Conservation (phyloP, 2,888 invertebrate genomes). For the Buathra laborator region DNA sequence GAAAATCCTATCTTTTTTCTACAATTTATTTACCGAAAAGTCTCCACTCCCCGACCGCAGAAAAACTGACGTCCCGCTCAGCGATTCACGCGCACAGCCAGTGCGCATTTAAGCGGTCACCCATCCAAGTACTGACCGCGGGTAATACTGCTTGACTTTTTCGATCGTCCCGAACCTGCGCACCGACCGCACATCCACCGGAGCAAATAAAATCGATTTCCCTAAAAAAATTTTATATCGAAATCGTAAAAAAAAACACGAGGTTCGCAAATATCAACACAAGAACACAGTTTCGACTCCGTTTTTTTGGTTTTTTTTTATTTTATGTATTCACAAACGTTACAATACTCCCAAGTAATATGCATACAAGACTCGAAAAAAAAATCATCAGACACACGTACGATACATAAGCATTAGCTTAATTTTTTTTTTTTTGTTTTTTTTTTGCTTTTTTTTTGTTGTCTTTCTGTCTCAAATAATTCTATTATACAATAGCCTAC, state of each 20-base stretch:
- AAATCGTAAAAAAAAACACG: background rate
- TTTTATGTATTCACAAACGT: conserved; percentile 83
- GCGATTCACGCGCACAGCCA: too few species aligned
- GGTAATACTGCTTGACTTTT: too few species aligned
- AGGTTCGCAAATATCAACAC: background rate
- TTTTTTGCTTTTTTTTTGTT: conserved; percentile 8
- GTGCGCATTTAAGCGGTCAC: too few species aligned
- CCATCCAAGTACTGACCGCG: too few species aligned
- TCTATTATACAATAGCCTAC: conserved; percentile 65
- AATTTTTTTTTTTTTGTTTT: conserved; percentile 48
- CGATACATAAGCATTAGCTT: conserved; percentile 69
- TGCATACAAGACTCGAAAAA: conserved; percentile 78
- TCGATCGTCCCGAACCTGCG: too few species aligned
- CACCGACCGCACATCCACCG: too few species aligned
- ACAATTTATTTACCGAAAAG: too few species aligned
- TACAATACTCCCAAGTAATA: conserved; percentile 80
- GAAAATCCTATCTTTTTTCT: too few species aligned
- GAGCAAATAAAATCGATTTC: too few species aligned
- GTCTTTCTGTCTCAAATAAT: conserved; percentile 54
- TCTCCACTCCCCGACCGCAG: too few species aligned
- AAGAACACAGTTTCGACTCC: background rate
- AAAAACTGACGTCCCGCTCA: too few species aligned
- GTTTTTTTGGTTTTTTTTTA: conserved; percentile 79
- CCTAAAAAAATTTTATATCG: background rate
- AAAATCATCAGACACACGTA: conserved; percentile 74